Percentiles rank a stretch among this genome's conserved stretches.
Conservation (phyloP, 1,140 invertebrate species). For the Theocolax elegans region DNA sequence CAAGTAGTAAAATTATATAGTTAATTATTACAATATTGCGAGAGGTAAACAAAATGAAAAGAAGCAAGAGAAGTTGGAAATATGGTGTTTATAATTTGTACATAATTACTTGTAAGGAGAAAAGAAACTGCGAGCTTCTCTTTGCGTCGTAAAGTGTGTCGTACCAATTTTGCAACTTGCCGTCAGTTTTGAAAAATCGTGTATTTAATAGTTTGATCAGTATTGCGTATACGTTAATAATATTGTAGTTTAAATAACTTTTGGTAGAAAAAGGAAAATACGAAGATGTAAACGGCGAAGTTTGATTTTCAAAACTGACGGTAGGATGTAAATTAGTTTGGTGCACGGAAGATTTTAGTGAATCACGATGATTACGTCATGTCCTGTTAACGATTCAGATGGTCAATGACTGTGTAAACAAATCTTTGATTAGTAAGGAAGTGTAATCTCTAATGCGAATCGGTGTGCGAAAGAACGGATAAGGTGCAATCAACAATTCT, state of each 20-base stretch:
- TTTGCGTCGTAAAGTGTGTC: background rate
- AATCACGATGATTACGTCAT: constrained; percentile 7
- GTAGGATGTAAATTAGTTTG: background rate
- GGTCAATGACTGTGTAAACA: constrained; percentile 8
- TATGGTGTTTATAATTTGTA: constrained; percentile 45
- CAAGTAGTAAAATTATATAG: no score
- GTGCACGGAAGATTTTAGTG: background rate
- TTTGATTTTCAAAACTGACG: background rate
- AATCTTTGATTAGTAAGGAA: constrained; percentile 18
- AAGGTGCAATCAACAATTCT: constrained; percentile 19
- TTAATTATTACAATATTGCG: no score
- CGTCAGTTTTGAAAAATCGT: background rate
- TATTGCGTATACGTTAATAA: constrained; percentile 2
- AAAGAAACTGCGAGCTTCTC: constrained; percentile 32
- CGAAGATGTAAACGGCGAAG: no score
- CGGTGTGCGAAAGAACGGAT: background rate
- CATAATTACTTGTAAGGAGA: constrained; percentile 43
- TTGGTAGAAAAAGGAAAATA: background rate
- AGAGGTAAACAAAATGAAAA: no score
- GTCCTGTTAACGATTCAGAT: constrained; percentile 25
- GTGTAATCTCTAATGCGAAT: constrained; percentile 20
- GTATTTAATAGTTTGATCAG: background rate
- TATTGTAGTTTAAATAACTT: background rate
- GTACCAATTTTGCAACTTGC: background rate
- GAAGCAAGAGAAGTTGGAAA: constrained; percentile 14